Evolutionary conservation across 2,113 vertebrate species (phyloP).

Genomic region (Pristiophorus japonicus): DNA sequence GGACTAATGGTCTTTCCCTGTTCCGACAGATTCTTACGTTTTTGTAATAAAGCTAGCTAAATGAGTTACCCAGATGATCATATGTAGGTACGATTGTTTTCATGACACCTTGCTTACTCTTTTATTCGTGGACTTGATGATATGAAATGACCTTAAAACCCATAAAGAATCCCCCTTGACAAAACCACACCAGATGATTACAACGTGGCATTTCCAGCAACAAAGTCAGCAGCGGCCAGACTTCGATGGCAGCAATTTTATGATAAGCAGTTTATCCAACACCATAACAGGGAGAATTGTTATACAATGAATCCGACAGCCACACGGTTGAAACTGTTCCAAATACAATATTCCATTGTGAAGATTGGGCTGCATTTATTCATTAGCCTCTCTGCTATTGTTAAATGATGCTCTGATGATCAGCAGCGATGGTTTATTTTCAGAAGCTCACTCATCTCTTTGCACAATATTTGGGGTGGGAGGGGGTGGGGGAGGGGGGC

Average conservation of each 20-base stretch:
- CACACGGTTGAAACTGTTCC: not conserved
- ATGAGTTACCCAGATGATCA: not conserved
- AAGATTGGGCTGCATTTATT: not conserved
- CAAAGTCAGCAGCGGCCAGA: not conserved
- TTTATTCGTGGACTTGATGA: not conserved
- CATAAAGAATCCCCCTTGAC: not conserved
- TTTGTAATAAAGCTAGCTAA: not conserved
- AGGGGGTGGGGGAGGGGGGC: not conserved
- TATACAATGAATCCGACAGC: not conserved
- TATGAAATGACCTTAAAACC: not conserved
- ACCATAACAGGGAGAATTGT: not conserved
- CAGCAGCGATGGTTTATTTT: not conserved
- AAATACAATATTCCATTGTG: not conserved
- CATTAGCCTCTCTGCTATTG: not conserved
- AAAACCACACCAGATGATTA: not conserved
- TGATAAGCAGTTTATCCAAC: not conserved
- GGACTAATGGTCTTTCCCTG: not conserved
- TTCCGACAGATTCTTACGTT: not conserved
- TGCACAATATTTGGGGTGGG: not conserved
- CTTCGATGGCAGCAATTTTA: not conserved
- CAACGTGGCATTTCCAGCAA: not conserved
- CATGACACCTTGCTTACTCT: not conserved
- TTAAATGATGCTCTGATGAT: not conserved
- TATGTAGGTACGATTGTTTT: not conserved
- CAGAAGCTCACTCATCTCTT: not conserved